Base-by-base conservation (phyloP, 2,888 invertebrate species). In the Eledone cirrhosa region DNA sequence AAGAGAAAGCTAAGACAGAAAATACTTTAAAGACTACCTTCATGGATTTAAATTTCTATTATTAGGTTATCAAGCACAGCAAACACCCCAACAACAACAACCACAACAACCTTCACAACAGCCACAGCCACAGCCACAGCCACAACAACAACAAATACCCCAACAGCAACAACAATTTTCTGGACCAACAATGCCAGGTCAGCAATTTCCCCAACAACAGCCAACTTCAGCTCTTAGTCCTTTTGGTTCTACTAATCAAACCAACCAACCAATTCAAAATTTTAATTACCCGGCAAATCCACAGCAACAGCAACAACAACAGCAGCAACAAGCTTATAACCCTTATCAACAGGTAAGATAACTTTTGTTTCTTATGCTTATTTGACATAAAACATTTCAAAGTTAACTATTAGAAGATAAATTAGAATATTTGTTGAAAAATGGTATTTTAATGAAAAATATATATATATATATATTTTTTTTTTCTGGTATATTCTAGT, bases 151-250 rank as follows among this genome's bases (percentile, higher is more conserved):
- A 75, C 79, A 78, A 22, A 77, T 74, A 53, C 67, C 65, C 22
- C 78, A 81, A 27, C 81, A 79, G 29, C 81, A 78, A 77, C 77
- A 81, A 27, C 80, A 80, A 33, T 81, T 48, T 24, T 74, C 76
- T 69, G 72, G 47, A n/a, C 33, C 47, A 41, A 53, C 65, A 5
- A 48, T 78, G 77, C 78, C 78, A 63, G 79, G 79, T 29, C 81
- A 80, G 77, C 82, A 80, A 74, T 69, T 80, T n/a, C 80, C 78
- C 29, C 78, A 83, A 24, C 82, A 82, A 78, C 82, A 81, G 75
- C 82, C 80, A 77, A 79, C 77, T 59, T 53, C 67, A 78, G 29
- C 24, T 75, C 31, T 63, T 48, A 8, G 19, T 69, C 48, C 48
- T 67, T 47, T 69, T 72, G 72, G 74, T 11, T 33, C 24, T n/a